Percentiles rank a stretch among this genome's conserved stretches.
Conservation (phyloP, 2,797 vertebrate species). For the Falco peregrinus region DNA sequence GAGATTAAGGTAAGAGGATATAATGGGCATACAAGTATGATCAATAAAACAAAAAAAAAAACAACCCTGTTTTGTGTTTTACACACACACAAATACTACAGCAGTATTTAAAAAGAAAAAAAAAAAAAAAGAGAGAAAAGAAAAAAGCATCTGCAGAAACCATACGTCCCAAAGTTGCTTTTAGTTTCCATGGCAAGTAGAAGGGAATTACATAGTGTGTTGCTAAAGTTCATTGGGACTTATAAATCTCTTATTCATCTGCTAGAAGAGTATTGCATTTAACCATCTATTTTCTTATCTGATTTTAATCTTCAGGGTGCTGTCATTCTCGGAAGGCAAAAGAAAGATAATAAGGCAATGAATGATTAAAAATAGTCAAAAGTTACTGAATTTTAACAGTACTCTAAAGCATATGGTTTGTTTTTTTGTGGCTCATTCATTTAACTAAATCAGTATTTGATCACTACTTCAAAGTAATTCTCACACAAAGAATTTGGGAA, state of each 20-base stretch:
- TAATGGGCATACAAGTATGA: neutral
- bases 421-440: slow-evolving; percentile 55
- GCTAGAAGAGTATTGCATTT: slow-evolving; percentile 6
- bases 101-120: neutral
- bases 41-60: neutral
- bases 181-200: neutral
- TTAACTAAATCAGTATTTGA: slow-evolving; percentile 64
- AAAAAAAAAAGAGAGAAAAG: too few relatives aligned
- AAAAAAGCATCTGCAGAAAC: neutral
- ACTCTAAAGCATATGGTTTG: slow-evolving; percentile 11
- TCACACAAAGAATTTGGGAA: slow-evolving; percentile 60
- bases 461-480: slow-evolving; percentile 58
- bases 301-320: slow-evolving; percentile 28
- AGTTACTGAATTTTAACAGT: slow-evolving; percentile 44
- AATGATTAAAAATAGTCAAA: slow-evolving; percentile 53
- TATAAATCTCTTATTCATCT: neutral
- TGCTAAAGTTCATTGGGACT: neutral
- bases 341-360: slow-evolving; percentile 31
- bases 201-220: neutral
- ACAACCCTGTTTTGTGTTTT: neutral
- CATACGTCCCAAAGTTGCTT: neutral
- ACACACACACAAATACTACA: neutral
- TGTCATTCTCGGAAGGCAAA: slow-evolving; percentile 30
- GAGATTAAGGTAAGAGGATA: neutral
- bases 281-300: slow-evolving; percentile 27